These are phyloP conservation scores for Drosophila miranda DNA, from an alignment of 1,140 invertebrate species.

Conservation along the genomic window DNA sequence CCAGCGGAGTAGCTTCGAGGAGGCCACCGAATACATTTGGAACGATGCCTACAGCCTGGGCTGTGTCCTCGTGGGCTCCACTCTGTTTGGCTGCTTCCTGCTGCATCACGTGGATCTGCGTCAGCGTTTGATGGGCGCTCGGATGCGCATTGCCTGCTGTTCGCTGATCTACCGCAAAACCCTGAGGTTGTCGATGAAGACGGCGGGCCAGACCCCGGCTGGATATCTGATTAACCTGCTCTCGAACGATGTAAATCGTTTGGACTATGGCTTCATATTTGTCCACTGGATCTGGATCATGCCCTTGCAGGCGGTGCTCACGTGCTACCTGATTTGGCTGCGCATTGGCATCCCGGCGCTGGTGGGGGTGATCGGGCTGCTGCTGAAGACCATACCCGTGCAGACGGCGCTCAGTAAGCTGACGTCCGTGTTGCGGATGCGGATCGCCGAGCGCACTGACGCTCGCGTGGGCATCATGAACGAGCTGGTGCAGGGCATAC, in stretches of 20 bases:
- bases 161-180: slow-evolving; percentile 86
- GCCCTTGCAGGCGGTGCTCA: slow-evolving; percentile 86
- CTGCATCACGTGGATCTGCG: slow-evolving; percentile 81
- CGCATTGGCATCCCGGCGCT: slow-evolving; percentile 87
- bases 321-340: slow-evolving; percentile 87
- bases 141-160: slow-evolving; percentile 85
- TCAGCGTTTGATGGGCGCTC: slow-evolving; percentile 74
- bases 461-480: slow-evolving; percentile 90
- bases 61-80: slow-evolving; percentile 63
- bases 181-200: slow-evolving; percentile 85
- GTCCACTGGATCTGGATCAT: slow-evolving; percentile 87
- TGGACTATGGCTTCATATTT: slow-evolving; percentile 85
- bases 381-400: slow-evolving; percentile 85
- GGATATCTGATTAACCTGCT: slow-evolving; percentile 93
- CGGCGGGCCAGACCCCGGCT: slow-evolving; percentile 88
- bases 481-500: slow-evolving; percentile 88
- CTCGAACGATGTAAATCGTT: slow-evolving; percentile 90
- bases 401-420: slow-evolving; percentile 86
- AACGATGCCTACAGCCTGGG: slow-evolving; percentile 67
- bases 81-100: slow-evolving; percentile 74
- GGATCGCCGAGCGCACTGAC: slow-evolving; percentile 87
- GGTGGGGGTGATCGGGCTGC: slow-evolving; percentile 87
- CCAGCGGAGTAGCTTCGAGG: slow-evolving; percentile 7
- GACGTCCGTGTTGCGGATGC: slow-evolving; percentile 83
- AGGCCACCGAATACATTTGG: slow-evolving; percentile 43